Evolutionary conservation across 2,113 vertebrate species (phyloP).

Genomic region (Taxidea taxus): DNA sequence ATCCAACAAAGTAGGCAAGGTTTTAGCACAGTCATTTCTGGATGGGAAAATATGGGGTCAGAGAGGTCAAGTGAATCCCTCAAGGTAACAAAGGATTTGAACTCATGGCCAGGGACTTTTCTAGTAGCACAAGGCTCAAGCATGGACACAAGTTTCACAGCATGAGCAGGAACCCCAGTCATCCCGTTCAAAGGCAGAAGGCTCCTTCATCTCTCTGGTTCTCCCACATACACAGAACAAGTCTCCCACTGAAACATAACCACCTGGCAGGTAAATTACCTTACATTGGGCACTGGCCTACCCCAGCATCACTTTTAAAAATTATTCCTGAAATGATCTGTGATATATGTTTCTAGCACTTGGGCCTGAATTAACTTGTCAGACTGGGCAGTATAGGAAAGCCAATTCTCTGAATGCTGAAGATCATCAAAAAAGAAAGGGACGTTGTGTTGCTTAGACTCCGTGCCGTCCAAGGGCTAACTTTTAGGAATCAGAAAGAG

Average conservation of each 20-base stretch:
- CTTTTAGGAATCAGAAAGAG: background rate
- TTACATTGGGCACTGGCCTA: background rate
- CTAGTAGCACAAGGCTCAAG: background rate
- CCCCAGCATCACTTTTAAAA: background rate
- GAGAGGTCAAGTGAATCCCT: background rate
- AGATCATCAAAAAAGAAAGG: background rate
- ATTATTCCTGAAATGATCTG: background rate
- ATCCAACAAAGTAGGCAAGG: background rate
- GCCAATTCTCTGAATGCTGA: background rate
- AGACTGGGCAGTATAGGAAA: background rate
- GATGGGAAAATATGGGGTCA: background rate
- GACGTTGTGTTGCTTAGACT: background rate
- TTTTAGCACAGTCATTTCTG: background rate
- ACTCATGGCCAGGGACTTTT: background rate
- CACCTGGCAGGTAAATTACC: background rate
- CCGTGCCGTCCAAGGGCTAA: background rate
- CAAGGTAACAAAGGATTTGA: background rate
- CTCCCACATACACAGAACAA: background rate
- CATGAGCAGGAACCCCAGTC: background rate
- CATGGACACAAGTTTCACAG: background rate
- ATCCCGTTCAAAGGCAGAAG: background rate
- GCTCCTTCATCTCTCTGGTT: background rate
- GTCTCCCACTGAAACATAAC: background rate
- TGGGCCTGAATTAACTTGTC: background rate
- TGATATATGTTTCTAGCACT: background rate